These are phyloP conservation scores for Platynereis dumerilii DNA, from an alignment of 2,888 invertebrate species.

Conservation along the genomic window DNA sequence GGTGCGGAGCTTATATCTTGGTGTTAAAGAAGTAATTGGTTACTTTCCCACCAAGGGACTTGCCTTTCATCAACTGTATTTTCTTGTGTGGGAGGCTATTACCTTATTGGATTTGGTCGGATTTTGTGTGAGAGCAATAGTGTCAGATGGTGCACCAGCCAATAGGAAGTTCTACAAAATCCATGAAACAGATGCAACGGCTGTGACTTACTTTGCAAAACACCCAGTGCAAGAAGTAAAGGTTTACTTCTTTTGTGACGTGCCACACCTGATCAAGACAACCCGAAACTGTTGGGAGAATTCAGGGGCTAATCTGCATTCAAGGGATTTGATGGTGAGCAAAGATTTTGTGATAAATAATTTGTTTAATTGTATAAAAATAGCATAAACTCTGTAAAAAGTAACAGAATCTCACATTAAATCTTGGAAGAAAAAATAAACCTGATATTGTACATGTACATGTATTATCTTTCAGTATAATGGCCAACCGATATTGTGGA, in stretches of 20 bases:
- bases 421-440: no score
- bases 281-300: slow-evolving; percentile 1
- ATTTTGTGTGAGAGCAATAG: not conserved
- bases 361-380: not conserved
- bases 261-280: slow-evolving; percentile 1
- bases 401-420: no score
- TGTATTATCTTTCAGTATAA: not conserved
- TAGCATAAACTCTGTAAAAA: no score
- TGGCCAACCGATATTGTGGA: not conserved
- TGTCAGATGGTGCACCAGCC: not conserved
- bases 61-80: not conserved
- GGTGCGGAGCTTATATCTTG: not conserved
- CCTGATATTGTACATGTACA: no score
- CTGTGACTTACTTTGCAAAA: slow-evolving; percentile 2
- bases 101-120: not conserved
- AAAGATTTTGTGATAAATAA: not conserved
- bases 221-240: not conserved
- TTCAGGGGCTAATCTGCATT: not conserved
- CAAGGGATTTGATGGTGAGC: not conserved
- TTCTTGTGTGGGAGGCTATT: not conserved
- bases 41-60: not conserved
- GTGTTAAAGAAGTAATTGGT: not conserved
- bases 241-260: slow-evolving; percentile 2
- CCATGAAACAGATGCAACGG: not conserved
- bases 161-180: slow-evolving; percentile 1